Conservation (phyloP, 2,888 invertebrate genomes). For the Eilema sororculum region DNA sequence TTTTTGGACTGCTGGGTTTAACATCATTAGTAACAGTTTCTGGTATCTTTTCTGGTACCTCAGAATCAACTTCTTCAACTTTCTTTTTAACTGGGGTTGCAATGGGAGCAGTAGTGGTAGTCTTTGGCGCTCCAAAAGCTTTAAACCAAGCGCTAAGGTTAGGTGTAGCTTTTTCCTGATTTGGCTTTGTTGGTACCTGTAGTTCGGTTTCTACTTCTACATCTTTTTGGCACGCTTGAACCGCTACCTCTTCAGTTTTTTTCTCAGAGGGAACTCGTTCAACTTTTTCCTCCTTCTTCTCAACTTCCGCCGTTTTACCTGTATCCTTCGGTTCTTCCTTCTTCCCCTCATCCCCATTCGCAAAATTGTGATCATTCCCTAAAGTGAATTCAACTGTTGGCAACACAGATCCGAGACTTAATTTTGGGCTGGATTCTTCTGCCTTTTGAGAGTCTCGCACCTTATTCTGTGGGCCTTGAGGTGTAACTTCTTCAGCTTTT, state of each 20-base stretch:
- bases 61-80: conserved; percentile 76
- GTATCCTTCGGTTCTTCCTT: conserved; percentile 40
- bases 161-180: conserved; percentile 91
- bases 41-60: conserved; percentile 76
- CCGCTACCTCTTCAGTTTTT: conserved; percentile 58
- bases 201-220: conserved; percentile 79
- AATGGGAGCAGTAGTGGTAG: conserved; percentile 80
- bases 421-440: conserved; percentile 91
- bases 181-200: conserved; percentile 70
- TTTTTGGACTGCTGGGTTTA: conserved; percentile 71
- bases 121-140: conserved; percentile 95
- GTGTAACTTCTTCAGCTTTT: conserved; percentile 87
- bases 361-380: conserved; percentile 90
- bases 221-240: conserved; percentile 71
- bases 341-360: conserved; percentile 59
- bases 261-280: conserved; percentile 59
- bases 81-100: conserved; percentile 86
- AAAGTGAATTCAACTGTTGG: conserved; percentile 90
- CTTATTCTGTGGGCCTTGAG: conserved; percentile 85
- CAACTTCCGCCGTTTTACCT: conserved; percentile 53
- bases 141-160: conserved; percentile 97
- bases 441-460: conserved; percentile 88
- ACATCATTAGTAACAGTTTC: conserved; percentile 66
- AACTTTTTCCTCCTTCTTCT: conserved; percentile 42
- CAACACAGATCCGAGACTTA: conserved; percentile 94